Base-by-base conservation (phyloP, 2,113 vertebrate species). In the Pseudorectes ferrugineus region DNA sequence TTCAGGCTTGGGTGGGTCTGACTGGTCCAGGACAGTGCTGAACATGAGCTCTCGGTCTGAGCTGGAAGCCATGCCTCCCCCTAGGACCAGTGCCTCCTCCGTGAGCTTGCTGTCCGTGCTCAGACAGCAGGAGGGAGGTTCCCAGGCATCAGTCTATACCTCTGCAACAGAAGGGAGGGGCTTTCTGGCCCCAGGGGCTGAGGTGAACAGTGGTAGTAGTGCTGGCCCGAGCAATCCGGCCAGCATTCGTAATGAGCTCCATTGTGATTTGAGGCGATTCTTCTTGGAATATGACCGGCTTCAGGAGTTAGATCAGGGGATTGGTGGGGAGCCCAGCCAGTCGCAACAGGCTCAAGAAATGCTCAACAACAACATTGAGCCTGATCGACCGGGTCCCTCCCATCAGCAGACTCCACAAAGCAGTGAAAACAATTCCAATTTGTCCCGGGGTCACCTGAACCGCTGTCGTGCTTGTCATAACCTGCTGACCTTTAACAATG, bases 401-500 rank as follows among this genome's bases (percentile, higher is more conserved):
- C 98, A 98, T 90, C 98, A 90, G 88, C 98, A 97, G 73, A 97
- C 97, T 92, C 98, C 98, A 80, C 98, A 98, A 97, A 98, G 97
- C 96, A 97, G 98, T 74, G 99, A 99, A 95, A 98, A 98, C 97
- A 98, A 97, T 97, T 98, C 98, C 91, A 98, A 84, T 98, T 92
- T 98, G 83, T 98, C 99, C 61, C 98, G 99, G 20, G 99, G 99
- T 70, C 99, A 99, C 89, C 98, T 99, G 92, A 99, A 99, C 96
- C 99, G 99, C 96, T 99, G 99, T 98, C 98, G 99, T 22, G 99
- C 99, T 66, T 99, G 99, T 98, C 99, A 99, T 98, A 99, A 99
- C 97, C 98, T 99, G 95, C 98, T 99, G 92, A 99, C 99, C 82
- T 99, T 99, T 96, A 99, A 99, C 98, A 99, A 99, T 11, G 99